A percentile compares a stretch with the other conserved stretches of the same genome.
Conservation (phyloP, 2,888 invertebrate species). For the Brenthis daphne region DNA sequence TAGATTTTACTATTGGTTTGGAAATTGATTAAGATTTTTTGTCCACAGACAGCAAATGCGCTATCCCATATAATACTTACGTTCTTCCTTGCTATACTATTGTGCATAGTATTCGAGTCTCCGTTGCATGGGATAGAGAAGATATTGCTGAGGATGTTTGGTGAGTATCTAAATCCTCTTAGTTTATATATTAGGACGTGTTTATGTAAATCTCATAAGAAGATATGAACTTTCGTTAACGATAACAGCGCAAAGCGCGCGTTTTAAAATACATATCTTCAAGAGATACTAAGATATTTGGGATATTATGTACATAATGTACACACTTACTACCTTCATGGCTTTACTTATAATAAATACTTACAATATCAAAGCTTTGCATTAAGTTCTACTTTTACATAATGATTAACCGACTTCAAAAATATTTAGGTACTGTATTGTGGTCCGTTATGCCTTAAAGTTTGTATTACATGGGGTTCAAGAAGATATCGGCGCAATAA, state of each 20-base stretch:
- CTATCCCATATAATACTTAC: conserved; percentile 84
- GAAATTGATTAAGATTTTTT: too few relatives aligned
- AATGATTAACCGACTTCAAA: too few relatives aligned
- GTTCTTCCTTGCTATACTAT: conserved; percentile 82
- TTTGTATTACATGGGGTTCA: too few relatives aligned
- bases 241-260: conserved; percentile 2
- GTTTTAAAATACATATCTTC: not conserved
- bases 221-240: conserved; percentile 10
- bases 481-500: too few relatives aligned
- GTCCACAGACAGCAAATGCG: conserved; percentile 76
- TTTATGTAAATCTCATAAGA: conserved; percentile 16
- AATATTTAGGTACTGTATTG: too few relatives aligned
- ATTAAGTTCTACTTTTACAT: too few relatives aligned
- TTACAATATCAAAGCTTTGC: too few relatives aligned
- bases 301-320: not conserved
- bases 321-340: too few relatives aligned
- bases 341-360: too few relatives aligned
- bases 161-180: conserved; percentile 50
- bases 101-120: conserved; percentile 87
- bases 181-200: conserved; percentile 17
- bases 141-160: conserved; percentile 81
- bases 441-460: too few relatives aligned
- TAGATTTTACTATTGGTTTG: too few relatives aligned
- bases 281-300: too few relatives aligned
- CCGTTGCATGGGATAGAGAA: conserved; percentile 87